A percentile compares a stretch with the other conserved stretches of the same genome.
Conservation (phyloP, 2,113 vertebrate species). For the Noturus placidus region DNA sequence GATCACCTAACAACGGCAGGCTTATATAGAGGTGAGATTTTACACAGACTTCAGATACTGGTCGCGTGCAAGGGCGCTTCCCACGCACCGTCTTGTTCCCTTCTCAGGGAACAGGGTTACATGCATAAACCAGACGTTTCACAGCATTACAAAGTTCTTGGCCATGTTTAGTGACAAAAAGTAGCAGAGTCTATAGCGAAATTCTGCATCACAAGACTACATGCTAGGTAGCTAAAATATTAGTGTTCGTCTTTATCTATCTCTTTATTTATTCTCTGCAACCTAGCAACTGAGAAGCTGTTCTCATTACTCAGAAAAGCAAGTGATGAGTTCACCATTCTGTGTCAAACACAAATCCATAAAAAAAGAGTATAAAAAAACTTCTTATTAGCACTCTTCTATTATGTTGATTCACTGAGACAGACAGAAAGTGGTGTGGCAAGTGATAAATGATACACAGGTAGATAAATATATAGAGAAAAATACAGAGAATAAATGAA, state of each 20-base stretch:
- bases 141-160: neutral
- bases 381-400: neutral
- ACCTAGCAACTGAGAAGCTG: neutral
- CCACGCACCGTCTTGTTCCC: too few relatives aligned
- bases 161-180: neutral
- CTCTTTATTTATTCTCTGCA: neutral
- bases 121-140: neutral
- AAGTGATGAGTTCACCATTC: neutral
- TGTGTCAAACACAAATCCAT: neutral
- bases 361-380: neutral
- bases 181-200: neutral
- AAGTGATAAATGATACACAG: neutral
- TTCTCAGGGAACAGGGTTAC: too few relatives aligned
- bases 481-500: neutral
- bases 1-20: too few relatives aligned
- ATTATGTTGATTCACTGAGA: neutral
- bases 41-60: too few relatives aligned
- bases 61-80: too few relatives aligned
- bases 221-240: neutral
- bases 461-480: neutral
- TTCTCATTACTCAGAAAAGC: neutral
- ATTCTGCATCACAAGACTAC: neutral
- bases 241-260: neutral
- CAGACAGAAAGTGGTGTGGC: neutral
- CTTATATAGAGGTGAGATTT: too few relatives aligned